Evolutionary conservation across 2,113 vertebrate genomes (phyloP).

Genomic region (Polypterus bichir): DNA sequence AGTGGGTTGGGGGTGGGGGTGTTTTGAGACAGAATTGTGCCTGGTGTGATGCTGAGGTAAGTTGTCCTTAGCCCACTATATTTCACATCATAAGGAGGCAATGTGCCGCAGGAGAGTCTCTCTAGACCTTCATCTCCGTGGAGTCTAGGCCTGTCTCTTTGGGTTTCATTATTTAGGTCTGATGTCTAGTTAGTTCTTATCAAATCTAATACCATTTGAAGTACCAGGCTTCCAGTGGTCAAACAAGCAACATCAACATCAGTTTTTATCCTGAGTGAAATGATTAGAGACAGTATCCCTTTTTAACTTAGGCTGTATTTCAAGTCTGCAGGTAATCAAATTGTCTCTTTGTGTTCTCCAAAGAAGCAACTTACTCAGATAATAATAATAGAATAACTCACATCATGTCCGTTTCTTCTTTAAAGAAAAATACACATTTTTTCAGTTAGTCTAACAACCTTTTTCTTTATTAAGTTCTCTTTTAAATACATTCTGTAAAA

Average conservation of each 20-base stretch:
- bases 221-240: constrained; percentile 37
- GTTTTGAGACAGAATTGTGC: constrained; percentile 23
- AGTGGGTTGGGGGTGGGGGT: constrained; percentile 15
- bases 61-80: constrained; percentile 29
- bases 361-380: neutral
- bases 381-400: no score
- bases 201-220: constrained; percentile 52
- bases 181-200: constrained; percentile 47
- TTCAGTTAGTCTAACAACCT: no score
- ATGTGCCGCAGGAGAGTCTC: constrained; percentile 28
- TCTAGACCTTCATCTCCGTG: constrained; percentile 30
- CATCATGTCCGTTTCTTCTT: neutral
- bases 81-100: constrained; percentile 38
- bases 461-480: no score
- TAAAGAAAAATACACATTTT: neutral
- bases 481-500: no score
- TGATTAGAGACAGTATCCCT: constrained; percentile 29
- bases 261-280: constrained; percentile 30
- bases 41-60: constrained; percentile 27
- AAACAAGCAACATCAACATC: constrained; percentile 35
- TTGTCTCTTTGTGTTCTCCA: neutral
- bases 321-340: constrained; percentile 8
- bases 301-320: constrained; percentile 33
- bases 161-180: constrained; percentile 42
- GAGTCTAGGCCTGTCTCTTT: constrained; percentile 36